Evolutionary conservation across 2,797 vertebrate genomes (phyloP).

Genomic region (Epinephelus coioides): DNA sequence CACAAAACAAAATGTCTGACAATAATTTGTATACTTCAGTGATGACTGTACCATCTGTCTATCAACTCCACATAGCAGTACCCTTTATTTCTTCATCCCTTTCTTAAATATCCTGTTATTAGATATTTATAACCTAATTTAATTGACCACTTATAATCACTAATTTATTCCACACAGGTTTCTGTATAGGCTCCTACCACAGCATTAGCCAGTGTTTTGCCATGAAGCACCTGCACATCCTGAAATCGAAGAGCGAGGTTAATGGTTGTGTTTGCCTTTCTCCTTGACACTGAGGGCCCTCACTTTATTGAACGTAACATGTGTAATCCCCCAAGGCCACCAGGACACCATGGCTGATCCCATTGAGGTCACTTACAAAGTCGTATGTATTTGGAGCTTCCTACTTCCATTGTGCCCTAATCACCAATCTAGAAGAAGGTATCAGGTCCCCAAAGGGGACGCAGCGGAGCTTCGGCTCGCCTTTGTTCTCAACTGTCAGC

Average conservation of each 20-base stretch:
- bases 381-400: slow-evolving; percentile 87
- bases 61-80: neutral
- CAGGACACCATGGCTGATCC: slow-evolving; percentile 80
- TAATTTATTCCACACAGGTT: slow-evolving; percentile 60
- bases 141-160: slow-evolving; percentile 50
- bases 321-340: slow-evolving; percentile 88
- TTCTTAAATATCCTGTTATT: slow-evolving; percentile 21
- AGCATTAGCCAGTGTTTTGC: slow-evolving; percentile 65
- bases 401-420: slow-evolving; percentile 86
- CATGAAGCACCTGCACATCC: slow-evolving; percentile 63
- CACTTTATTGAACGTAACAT: slow-evolving; percentile 89
- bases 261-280: slow-evolving; percentile 87
- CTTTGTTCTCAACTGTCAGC: slow-evolving; percentile 83
- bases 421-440: slow-evolving; percentile 85
- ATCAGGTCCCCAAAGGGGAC: slow-evolving; percentile 79
- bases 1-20: neutral
- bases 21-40: neutral
- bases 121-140: slow-evolving; percentile 40
- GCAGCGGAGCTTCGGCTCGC: slow-evolving; percentile 65
- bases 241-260: slow-evolving; percentile 82
- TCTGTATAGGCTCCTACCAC: slow-evolving; percentile 34
- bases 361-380: slow-evolving; percentile 87
- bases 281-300: slow-evolving; percentile 87
- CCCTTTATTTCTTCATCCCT: neutral
- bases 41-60: slow-evolving; percentile 5